Evolutionary conservation across 2,113 vertebrate species (phyloP), one percentile per base, ranked within the genome.

Genomic region (Psilopsiagon aurifrons): DNA sequence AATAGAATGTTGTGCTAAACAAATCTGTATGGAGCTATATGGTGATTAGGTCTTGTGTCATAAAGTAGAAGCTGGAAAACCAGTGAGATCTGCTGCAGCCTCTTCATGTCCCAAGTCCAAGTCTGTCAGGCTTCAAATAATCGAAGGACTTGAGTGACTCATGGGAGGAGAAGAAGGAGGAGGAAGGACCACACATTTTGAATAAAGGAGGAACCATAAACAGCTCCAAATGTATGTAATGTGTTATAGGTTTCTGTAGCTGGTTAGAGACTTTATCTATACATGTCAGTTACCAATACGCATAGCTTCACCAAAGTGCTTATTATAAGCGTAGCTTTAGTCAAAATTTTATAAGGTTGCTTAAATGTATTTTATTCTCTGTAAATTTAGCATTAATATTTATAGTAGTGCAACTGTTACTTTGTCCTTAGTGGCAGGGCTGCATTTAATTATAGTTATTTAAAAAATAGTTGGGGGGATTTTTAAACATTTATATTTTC

Each of bases 351-450:
- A 94, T 94, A 88, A 86, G 62, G 64, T 86, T 94, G 80, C 31
- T 92, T 84, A 57, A 90, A 89, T 57, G 52, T 59, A 86, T 94
- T 94, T 96, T 75, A 82, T 69, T 96, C 77, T 91, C 74, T 83
- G 88, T 73, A 89, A 95, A 87, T 95, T 82, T 83, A 76, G 41
- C 86, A 87, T 97, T 89, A 93, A 96, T 95, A 94, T 95, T 97
- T 96, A 92, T 93, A 94, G 66, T 19, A 76, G 57, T 66, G 62
- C 59, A 83, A 92, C 86, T 69, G 73, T 91, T 96, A 79, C 83
- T 92, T 83, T 93, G 86, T 96, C 91, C 10, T 22, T 87, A 75
- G 86, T 92, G 80, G 66, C 83, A 92, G 49, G 55, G 43, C 66
- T 82, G 79, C 66, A 57, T 88, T 88, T 88, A 92, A 76, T 91